Conservation (phyloP, 2,113 vertebrate species). For the Pangasianodon hypophthalmus region DNA sequence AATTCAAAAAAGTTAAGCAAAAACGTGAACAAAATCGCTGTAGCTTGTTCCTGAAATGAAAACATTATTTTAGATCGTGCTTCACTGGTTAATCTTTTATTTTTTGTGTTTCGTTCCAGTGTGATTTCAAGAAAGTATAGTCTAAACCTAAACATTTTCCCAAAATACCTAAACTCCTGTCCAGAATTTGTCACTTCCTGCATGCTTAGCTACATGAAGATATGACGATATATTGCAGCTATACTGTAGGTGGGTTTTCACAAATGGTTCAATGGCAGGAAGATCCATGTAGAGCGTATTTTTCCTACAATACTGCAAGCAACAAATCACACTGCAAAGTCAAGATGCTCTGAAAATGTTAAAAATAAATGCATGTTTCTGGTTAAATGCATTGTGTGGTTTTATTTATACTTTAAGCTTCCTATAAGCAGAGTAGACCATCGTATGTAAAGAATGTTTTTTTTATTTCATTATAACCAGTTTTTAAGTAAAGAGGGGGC, state of each 20-base stretch:
- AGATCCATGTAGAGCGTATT: neutral
- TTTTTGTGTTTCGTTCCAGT: neutral
- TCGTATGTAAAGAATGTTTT: neutral
- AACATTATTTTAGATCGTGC: neutral
- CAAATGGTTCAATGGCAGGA: neutral
- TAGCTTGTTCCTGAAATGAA: neutral
- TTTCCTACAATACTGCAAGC: neutral
- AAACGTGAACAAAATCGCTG: neutral
- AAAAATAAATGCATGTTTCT: too few species aligned
- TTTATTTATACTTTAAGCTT: too few species aligned
- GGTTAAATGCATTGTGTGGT: too few species aligned
- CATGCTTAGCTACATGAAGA: neutral
- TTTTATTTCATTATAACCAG: neutral
- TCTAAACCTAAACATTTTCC: neutral
- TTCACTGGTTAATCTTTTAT: neutral
- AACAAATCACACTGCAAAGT: neutral
- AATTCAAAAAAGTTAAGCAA: too few species aligned
- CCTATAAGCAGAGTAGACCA: neutral
- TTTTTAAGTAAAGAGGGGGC: too few species aligned
- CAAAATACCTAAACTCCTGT: neutral
- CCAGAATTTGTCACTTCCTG: neutral
- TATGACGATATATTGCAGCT: neutral
- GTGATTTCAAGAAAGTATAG: neutral
- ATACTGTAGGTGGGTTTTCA: neutral
- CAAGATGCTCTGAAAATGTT: too few species aligned